These are phyloP conservation scores for Lepetodrilus schrolli DNA, from an alignment of 2,888 invertebrate species.

Conservation along the genomic window DNA sequence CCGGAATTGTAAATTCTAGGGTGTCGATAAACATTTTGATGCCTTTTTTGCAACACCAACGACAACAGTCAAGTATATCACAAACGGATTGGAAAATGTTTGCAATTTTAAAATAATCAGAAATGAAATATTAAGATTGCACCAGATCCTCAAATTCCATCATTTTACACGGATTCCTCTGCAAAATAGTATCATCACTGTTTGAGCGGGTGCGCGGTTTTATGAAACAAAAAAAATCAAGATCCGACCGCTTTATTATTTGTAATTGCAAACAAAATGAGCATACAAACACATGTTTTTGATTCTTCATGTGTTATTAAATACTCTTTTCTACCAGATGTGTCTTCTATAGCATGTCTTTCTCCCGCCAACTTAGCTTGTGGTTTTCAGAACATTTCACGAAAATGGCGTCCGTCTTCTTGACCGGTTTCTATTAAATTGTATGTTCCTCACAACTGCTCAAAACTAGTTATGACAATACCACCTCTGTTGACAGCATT, in stretches of 20 bases:
- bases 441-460: neutral
- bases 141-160: neutral
- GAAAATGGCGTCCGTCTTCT: slow-evolving; percentile 15
- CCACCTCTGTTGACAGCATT: too few relatives aligned
- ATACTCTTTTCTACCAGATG: neutral
- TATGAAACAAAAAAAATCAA: neutral
- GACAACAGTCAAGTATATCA: neutral
- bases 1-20: slow-evolving; percentile 10
- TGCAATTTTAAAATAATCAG: neutral
- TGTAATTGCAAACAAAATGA: neutral
- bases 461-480: neutral
- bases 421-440: slow-evolving; percentile 1
- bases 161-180: too few relatives aligned
- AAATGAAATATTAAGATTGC: neutral
- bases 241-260: neutral
- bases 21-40: slow-evolving; percentile 3
- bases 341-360: neutral
- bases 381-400: slow-evolving; percentile 12
- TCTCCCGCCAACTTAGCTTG: neutral
- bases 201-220: neutral
- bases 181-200: too few relatives aligned
- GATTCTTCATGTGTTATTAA: neutral
- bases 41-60: neutral
- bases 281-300: neutral
- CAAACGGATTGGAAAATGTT: neutral